These are phyloP conservation scores for Drosophila sordidula DNA, from an alignment of 2,888 invertebrate genomes.

Conservation along the genomic window DNA sequence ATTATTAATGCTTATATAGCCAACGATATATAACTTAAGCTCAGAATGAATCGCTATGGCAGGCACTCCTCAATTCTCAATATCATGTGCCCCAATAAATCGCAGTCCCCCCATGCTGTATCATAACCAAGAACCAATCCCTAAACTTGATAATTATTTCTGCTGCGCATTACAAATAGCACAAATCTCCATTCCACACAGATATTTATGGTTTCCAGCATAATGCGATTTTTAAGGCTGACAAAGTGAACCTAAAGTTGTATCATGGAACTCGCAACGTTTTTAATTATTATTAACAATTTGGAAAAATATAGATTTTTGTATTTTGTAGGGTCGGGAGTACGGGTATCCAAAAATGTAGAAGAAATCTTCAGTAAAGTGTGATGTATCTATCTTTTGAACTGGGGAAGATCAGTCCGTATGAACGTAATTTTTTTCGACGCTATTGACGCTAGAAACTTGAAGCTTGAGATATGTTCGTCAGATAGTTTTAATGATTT, in stretches of 20 bases:
- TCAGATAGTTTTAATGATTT: too few relatives aligned
- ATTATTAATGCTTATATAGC: constrained; percentile 17
- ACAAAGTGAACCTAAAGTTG: neutral
- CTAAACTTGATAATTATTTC: constrained; percentile 4
- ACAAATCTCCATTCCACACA: constrained; percentile 26
- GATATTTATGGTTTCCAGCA: constrained; percentile 40
- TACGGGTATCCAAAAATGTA: too few relatives aligned
- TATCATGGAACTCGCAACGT: too few relatives aligned
- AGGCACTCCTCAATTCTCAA: constrained; percentile 45
- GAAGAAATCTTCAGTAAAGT: too few relatives aligned
- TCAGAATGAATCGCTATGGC: constrained; percentile 27
- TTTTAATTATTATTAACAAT: too few relatives aligned
- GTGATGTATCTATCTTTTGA: too few relatives aligned
- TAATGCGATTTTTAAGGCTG: constrained; percentile 43
- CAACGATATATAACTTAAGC: constrained; percentile 19
- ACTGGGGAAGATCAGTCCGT: too few relatives aligned
- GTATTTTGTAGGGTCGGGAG: too few relatives aligned
- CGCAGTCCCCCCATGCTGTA: constrained; percentile 32
- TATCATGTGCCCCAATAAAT: constrained; percentile 19
- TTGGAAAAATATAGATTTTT: too few relatives aligned
- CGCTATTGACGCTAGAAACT: too few relatives aligned
- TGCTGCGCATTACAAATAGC: constrained; percentile 32
- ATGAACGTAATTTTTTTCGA: too few relatives aligned
- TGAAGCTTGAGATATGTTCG: too few relatives aligned
- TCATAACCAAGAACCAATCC: constrained; percentile 46